Base-by-base conservation (phyloP, 2,797 vertebrate genomes). In the Tolypeutes matacus region DNA sequence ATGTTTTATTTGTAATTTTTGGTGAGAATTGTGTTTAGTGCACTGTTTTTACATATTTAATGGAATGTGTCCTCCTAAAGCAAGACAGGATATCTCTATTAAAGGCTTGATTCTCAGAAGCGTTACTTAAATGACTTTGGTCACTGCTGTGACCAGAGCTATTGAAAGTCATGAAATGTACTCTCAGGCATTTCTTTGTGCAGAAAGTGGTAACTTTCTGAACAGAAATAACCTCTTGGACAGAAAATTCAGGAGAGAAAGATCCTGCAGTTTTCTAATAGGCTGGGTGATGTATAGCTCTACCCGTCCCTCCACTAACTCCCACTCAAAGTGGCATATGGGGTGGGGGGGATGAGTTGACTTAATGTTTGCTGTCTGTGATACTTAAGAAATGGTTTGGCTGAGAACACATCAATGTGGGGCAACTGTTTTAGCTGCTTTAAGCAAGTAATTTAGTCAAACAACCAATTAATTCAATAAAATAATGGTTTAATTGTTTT, bases 11-110 rank as follows among this genome's bases (percentile, higher is more conserved):
- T 78, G 39, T 88, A 65, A 90, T 72, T 56, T 62, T 67, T 72
- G 46, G 7, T 72, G 39, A 95, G 42, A 88, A 76, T 34, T 69
- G 12, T 64, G n/a, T 76, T 56, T 23, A 88, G 34, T 60, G 60
- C 5, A 42, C 25, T 25, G 34, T 42, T 53, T 76, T 49, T 76
- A 78, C 60, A 84, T 80, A 20, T 72, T 89, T 80, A 75, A 75
- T 73, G 25, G n/a, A 80, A 90, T 46, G 42, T 51, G 75, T 34
- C 86, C 72, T 90, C 81, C 64, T 20, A 73, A 93, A 80, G 67
- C 72, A 94, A 73, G 42, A 56, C 21, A 49, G 36, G 89, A 15
- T 53, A 64, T 85, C 62, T 72, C 18, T 42, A 2, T 76, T 56
- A 62, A 49, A 80, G 69, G 27, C 80, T 93, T 51, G 53, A 62